A percentile compares a stretch with the other conserved stretches of the same genome.
These are phyloP conservation scores for Scophthalmus maximus DNA, from an alignment of 2,113 vertebrate species.

Conservation along the genomic window DNA sequence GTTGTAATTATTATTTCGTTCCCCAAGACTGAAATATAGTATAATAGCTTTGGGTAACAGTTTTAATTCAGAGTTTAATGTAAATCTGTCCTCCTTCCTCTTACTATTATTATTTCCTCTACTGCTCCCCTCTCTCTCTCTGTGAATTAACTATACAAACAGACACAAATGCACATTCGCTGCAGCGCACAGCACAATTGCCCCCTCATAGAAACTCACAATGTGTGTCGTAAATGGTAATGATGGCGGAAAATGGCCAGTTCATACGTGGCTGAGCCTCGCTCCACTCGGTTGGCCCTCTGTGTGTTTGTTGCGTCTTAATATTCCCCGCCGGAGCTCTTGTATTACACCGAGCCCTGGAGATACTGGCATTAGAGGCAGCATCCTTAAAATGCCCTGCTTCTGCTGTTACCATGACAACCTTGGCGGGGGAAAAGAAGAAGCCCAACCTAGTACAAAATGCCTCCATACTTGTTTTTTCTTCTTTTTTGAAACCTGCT, in stretches of 20 bases:
- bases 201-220: conserved; percentile 50
- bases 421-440: conserved; percentile 20
- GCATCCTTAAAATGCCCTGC: conserved; percentile 70
- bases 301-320: conserved; percentile 58
- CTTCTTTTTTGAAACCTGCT: conserved; percentile 50
- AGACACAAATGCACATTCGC: conserved; percentile 18
- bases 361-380: conserved; percentile 58
- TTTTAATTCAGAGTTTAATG: conserved; percentile 1
- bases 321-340: conserved; percentile 55
- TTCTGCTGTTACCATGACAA: conserved; percentile 80
- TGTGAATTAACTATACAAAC: background rate
- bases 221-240: conserved; percentile 43
- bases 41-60: background rate
- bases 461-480: conserved; percentile 28
- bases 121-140: background rate
- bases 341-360: conserved; percentile 40
- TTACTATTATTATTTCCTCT: conserved; percentile 21
- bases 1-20: background rate
- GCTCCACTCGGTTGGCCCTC: conserved; percentile 29
- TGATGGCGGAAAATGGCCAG: conserved; percentile 52
- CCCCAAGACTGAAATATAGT: conserved; percentile 1
- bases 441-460: conserved; percentile 52
- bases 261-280: conserved; percentile 44
- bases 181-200: conserved; percentile 15
- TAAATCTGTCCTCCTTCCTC: background rate